Percentiles rank a stretch among this genome's conserved stretches.
phyloP scores from a whole-genome alignment of 1,140 invertebrate species.

The Procambarus virginalis region DNA sequence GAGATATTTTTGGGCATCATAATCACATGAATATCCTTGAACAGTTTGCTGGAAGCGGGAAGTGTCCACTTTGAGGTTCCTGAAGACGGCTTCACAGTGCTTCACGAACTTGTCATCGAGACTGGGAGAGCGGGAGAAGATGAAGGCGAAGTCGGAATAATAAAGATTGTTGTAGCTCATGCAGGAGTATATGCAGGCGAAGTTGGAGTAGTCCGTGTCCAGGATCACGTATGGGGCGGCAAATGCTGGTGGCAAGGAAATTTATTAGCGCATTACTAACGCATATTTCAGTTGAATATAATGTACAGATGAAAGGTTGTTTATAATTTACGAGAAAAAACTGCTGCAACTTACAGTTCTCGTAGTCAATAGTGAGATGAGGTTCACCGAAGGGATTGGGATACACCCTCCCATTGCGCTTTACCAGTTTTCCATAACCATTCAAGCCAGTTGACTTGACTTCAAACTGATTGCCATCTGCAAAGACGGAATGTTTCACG shows the following conservation, averaged over 20 bases:
- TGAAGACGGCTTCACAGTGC: neutral
- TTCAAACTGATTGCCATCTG: constrained; percentile 14
- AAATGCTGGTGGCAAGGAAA: neutral
- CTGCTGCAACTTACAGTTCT: neutral
- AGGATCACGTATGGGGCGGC: neutral
- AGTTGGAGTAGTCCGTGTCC: neutral
- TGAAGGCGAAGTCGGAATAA: neutral
- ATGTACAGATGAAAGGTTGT: too few species aligned
- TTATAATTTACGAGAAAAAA: too few species aligned
- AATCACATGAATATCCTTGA: neutral
- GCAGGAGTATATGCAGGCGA: neutral
- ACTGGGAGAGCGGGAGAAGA: neutral
- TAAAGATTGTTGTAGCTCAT: neutral
- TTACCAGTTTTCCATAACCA: neutral
- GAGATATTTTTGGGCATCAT: neutral
- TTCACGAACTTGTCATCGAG: neutral
- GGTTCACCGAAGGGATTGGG: constrained; percentile 28
- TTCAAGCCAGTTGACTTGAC: neutral
- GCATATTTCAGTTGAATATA: too few species aligned
- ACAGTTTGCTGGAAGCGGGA: neutral
- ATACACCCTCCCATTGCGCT: constrained; percentile 1
- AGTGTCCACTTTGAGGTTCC: neutral
- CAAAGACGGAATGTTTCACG: neutral
- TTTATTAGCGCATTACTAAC: neutral
- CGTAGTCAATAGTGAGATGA: constrained; percentile 14